Evolutionary conservation across 2,797 vertebrate species (phyloP), one percentile per base, ranked within the genome.

Genomic region (Crocidura indochinensis): DNA sequence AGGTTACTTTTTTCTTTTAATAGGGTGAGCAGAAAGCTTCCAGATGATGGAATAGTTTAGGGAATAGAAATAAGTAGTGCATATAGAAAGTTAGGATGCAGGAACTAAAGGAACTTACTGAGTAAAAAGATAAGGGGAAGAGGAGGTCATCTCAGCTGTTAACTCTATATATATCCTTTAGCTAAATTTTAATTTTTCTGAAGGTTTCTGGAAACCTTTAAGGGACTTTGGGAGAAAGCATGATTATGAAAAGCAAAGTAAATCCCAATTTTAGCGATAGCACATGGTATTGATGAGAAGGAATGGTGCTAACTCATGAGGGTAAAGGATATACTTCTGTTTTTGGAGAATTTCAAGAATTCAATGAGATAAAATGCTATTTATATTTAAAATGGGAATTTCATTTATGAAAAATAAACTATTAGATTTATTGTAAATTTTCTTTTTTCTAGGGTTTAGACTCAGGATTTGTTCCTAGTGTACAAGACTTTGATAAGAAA

Each of bases 401-500:
- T 85, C 51, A 10, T 53, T 2, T 80, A 31, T 92, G 86, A 89
- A 65, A 12, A 46, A 53, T 80, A 20, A 84, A 67, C 65, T 76
- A 17, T 27, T 65, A 53, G 69, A 91, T 89, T 92, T 77, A 91
- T 87, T 94, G 22, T 31, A 80, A 19, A 69, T 84, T 95, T n/a
- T 95, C 86, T 85, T 93, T 90, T 93, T 29, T 96, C 27, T 97
- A 99, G 99, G 99, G 99, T 98, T 98, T 98, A 91, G 99, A 99
- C 98, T 98, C 99, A 47, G 99, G 99, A 96, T 98, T 99, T 95
- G 99, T 99, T 98, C 99, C 99, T 14, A 99, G 98, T 5, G 98
- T 99, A 97, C 99, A 99, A 97, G 99, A 99, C 98, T 99, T 99
- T 96, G 99, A 99, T 97, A 99, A 99, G 98, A 99, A 99, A 96